Evolutionary conservation across 2,888 invertebrate species (phyloP).

Genomic region (Drosophila prostipennis): DNA sequence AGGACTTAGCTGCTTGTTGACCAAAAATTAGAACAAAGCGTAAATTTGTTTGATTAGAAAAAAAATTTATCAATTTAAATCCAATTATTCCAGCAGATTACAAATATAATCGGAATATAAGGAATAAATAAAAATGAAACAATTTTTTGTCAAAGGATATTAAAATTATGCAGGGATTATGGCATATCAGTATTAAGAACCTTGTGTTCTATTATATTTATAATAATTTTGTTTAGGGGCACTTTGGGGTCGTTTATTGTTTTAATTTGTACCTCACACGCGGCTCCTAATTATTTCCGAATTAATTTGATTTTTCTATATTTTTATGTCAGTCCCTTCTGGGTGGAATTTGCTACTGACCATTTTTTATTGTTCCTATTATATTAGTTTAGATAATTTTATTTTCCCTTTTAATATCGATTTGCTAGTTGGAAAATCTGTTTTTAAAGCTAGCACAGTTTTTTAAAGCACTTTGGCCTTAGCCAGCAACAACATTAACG

Average conservation of each 20-base stretch:
- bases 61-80: background rate
- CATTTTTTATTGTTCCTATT: too few species aligned
- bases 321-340: too few species aligned
- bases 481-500: conserved; percentile 48
- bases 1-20: too few species aligned
- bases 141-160: background rate
- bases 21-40: background rate
- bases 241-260: too few species aligned
- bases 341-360: too few species aligned
- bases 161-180: background rate
- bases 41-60: background rate
- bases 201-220: background rate
- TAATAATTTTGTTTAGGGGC: too few species aligned
- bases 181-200: too few species aligned
- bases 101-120: background rate
- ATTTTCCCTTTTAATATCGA: background rate
- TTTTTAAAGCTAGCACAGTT: conserved; percentile 37
- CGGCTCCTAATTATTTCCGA: too few species aligned
- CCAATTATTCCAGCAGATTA: background rate
- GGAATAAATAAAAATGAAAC: background rate
- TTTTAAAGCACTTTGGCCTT: too few species aligned
- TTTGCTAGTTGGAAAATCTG: background rate
- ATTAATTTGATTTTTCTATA: too few species aligned
- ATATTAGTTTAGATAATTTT: too few species aligned
- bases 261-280: too few species aligned